Base-by-base conservation (phyloP, 2,113 vertebrate species). In the Albula glossodonta region DNA sequence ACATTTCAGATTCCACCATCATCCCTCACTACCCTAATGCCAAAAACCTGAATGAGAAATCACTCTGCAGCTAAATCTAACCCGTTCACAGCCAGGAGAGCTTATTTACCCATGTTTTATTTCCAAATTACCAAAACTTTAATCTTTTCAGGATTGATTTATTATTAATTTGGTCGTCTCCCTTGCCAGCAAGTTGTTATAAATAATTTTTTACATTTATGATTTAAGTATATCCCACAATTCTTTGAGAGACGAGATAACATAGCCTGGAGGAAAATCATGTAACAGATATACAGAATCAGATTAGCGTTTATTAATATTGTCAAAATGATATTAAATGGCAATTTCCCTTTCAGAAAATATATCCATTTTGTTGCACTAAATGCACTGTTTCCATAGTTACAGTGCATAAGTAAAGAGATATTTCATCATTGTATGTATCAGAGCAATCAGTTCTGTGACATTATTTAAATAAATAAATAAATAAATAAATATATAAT, bases 401-500 rank as follows among this genome's bases (percentile, higher is more conserved):
- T 13, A 78, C 13, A 48, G 41, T 41, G 77, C 4, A 78, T 78
- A 78, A 48, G 48, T 78, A 49, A 78, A 70, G 11, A 5, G 2
- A 11, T 41, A 78, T 9, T 78, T 4, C 12, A 48, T 48, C 41
- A 10, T 78, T 48, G 77, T 41, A 19, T 70, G 41, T 78, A 12
- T 86, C 82, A 48, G 86, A 83, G 90, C 82, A 92, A 94, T 93
- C 93, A 94, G 93, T 94, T 93, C 93, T 92, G 90, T 96, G 96
- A 95, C 91, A 94, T 92, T 91, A 92, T 60, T 60, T 60, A 11
- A 60, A 60, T 15, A 12, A 15, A 3, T 60, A 15, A 11, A 2
- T 60, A 12, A 11, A 60, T 60, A 60, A 94, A 93, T 95, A 96
- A 95, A 96, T 94, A 92, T 96, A 94, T 93, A 95, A 94, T 91